Percentiles rank a stretch among this genome's conserved stretches.
phyloP scores from a whole-genome alignment of 1,140 invertebrate species.

The Magallana angulata region DNA sequence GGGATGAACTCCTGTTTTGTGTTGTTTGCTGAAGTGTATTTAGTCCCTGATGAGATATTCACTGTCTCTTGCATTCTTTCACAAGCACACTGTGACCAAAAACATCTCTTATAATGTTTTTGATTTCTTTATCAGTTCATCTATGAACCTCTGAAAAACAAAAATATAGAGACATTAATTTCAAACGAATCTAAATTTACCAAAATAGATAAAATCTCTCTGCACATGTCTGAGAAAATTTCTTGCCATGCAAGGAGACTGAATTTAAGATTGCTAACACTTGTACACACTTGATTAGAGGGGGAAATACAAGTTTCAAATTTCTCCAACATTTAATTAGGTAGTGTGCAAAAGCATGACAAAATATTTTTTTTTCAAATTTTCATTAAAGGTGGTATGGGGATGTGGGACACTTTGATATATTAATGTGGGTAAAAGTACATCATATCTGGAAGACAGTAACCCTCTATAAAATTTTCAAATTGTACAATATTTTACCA shows the following conservation, averaged over 20 bases:
- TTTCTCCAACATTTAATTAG: no score
- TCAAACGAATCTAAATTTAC: background rate
- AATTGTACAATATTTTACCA: no score
- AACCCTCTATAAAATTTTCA: no score
- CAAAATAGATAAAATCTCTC: background rate
- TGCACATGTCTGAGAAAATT: background rate
- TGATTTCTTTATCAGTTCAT: conserved; percentile 33
- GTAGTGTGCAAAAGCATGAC: no score
- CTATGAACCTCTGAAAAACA: conserved; percentile 39
- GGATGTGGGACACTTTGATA: no score
- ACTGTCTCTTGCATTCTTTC: conserved; percentile 17
- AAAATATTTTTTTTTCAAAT: no score
- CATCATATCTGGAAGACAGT: no score
- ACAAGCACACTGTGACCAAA: conserved; percentile 35
- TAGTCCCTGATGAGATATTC: conserved; percentile 6
- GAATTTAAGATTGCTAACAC: background rate
- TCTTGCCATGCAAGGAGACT: background rate
- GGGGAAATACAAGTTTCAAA: no score
- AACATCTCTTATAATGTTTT: conserved; percentile 23
- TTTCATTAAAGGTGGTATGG: no score
- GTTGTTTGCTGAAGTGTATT: background rate
- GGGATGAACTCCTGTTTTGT: background rate
- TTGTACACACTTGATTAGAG: background rate
- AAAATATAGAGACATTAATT: conserved; percentile 19
- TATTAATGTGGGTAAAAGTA: no score